Base-by-base conservation (phyloP, 2,113 vertebrate genomes). In the Setophaga coronata region DNA sequence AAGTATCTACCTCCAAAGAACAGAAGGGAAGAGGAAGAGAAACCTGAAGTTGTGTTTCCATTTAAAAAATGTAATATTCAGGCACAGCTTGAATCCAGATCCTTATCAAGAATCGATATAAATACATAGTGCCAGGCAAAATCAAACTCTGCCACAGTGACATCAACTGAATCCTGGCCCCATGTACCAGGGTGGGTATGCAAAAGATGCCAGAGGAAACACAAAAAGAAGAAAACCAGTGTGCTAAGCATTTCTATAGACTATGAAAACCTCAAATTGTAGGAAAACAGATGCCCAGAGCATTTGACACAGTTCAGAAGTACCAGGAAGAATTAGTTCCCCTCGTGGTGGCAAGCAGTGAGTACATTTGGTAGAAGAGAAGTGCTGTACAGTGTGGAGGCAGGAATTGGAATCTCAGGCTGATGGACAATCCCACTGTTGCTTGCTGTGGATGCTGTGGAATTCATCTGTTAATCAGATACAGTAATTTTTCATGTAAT, bases 301-400 rank as follows among this genome's bases (percentile, higher is more conserved):
- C 48, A 51, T 89, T 61, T 79, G 77, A 88, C 54, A 89, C 69
- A 82, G 71, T 73, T 95, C 56, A 86, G 56, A 62, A 93, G 71
- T 13, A 86, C n/a, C 50, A 91, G 80, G 47, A 89, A 78, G 76
- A 91, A 91, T 80, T 23, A 85, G 71, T 3, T 93, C 34, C 43
- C 60, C 64, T 25, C 8, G 0, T 20, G 62, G 72, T 67, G 87
- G 82, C 82, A 93, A 70, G 54, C 84, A 45, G n/a, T 51, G 76
- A 87, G 69, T n/a, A 2, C 14, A 34, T 83, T 58, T 78, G 51
- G 65, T 51, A 43, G 45, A 40, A 79, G 38, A 82, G 34, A 81
- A 86, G 45, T 4, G 72, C 53, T 56, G 42, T 13, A 53, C 13
- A 21, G 53, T 5, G 26, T 12, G 14, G 47, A 87, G 60, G 29